Percentiles rank a stretch among this genome's conserved stretches.
Evolutionary conservation across 2,113 vertebrate genomes (phyloP).

Genomic region (Rissa tridactyla): DNA sequence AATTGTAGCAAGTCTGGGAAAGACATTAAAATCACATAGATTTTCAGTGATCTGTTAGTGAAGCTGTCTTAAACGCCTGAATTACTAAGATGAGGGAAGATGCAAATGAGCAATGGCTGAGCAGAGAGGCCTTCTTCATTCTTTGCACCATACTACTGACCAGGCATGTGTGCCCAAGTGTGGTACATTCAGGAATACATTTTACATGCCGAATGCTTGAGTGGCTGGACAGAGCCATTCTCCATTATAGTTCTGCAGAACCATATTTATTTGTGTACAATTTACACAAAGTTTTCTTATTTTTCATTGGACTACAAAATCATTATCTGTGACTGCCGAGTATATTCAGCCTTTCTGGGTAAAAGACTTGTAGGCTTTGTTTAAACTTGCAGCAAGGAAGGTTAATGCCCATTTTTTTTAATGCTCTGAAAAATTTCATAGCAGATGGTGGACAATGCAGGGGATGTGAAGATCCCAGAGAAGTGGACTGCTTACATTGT

Average conservation of each 20-base stretch:
- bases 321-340: background rate
- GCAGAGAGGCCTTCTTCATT: background rate
- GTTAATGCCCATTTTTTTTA: background rate
- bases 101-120: background rate
- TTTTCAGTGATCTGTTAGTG: background rate
- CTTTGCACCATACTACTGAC: background rate
- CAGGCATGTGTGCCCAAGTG: background rate
- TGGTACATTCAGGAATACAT: background rate
- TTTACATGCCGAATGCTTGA: background rate
- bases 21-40: background rate
- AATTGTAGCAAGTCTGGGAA: background rate
- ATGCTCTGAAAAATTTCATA: background rate
- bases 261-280: background rate
- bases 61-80: background rate
- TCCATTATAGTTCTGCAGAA: background rate
- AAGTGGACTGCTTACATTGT: background rate
- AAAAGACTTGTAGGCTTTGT: background rate
- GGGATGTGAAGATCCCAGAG: background rate
- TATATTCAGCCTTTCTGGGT: background rate
- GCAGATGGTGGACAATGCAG: background rate
- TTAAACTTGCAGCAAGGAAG: background rate
- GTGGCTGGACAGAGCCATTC: background rate
- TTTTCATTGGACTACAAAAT: background rate
- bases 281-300: background rate
- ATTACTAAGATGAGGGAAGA: background rate